Conservation (phyloP, 2,888 invertebrate species). For the Gari tellinella region DNA sequence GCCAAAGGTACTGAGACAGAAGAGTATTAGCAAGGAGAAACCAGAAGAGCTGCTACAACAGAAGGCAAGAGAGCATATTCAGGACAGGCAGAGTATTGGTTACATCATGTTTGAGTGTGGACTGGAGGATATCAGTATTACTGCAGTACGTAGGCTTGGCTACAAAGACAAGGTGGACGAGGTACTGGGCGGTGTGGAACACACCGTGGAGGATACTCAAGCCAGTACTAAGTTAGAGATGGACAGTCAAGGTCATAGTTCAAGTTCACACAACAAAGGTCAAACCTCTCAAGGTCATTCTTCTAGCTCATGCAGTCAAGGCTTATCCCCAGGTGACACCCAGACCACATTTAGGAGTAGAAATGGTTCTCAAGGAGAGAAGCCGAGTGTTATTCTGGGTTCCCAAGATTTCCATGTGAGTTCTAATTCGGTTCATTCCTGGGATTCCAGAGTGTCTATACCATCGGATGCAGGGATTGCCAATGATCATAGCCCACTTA, state of each 20-base stretch:
- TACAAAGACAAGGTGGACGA: conserved; percentile 72
- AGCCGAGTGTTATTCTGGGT: conserved; percentile 11
- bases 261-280: conserved; percentile 11
- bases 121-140: conserved; percentile 94
- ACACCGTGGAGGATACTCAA: conserved; percentile 57
- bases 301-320: conserved; percentile 3
- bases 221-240: conserved; percentile 61
- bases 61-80: conserved; percentile 15
- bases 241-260: conserved; percentile 41
- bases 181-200: background rate
- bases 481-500: conserved; percentile 64
- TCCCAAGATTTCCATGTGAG: conserved; percentile 34
- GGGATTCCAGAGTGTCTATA: conserved; percentile 72
- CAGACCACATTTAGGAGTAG: no score
- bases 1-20: conserved; percentile 58
- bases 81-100: conserved; percentile 66
- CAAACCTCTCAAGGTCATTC: conserved; percentile 2
- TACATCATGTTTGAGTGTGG: conserved; percentile 99
- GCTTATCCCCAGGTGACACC: background rate
- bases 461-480: conserved; percentile 57
- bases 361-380: background rate
- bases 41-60: conserved; percentile 25
- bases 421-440: conserved; percentile 62
- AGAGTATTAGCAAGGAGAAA: conserved; percentile 55
- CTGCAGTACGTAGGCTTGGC: conserved; percentile 87